These are phyloP conservation scores for Nerophis lumbriciformis DNA, from an alignment of 2,113 vertebrate genomes.

Conservation along the genomic window DNA sequence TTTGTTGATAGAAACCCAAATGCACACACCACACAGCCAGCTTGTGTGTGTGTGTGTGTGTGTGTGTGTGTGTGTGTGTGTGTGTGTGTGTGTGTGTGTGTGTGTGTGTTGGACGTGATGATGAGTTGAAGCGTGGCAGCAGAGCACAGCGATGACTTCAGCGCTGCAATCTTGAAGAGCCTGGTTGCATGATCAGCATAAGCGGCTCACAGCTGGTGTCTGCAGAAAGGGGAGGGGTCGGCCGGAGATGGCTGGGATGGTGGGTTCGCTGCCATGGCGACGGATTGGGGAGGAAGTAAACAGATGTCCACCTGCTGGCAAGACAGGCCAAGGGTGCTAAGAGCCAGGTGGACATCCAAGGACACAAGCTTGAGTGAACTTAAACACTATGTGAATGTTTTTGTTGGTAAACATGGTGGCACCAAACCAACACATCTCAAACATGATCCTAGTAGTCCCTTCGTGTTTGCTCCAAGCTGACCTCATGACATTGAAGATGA, in stretches of 20 bases:
- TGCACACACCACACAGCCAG: neutral
- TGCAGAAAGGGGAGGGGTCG: conserved; percentile 44
- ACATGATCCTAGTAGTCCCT: conserved; percentile 3
- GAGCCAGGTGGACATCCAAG: conserved; percentile 58
- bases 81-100: neutral
- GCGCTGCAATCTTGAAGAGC: conserved; percentile 19
- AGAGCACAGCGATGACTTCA: conserved; percentile 1
- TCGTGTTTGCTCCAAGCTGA: neutral
- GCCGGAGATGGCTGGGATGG: conserved; percentile 2
- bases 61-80: neutral
- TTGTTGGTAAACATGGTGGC: neutral
- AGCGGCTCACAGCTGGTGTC: conserved; percentile 66
- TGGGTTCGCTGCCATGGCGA: conserved; percentile 53
- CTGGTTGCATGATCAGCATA: conserved; percentile 53
- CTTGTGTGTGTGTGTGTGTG: neutral
- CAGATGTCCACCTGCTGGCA: conserved; percentile 72
- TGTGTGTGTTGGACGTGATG: neutral
- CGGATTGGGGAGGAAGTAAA: conserved; percentile 67
- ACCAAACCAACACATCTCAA: neutral
- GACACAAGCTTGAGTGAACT: conserved; percentile 25
- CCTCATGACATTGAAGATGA: conserved; percentile 21
- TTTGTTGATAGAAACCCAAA: neutral
- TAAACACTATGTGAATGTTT: neutral
- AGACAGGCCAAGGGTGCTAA: conserved; percentile 49
- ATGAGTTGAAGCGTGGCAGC: neutral